Evolutionary conservation across 2,888 invertebrate genomes (phyloP).

Genomic region (Leptopilina syphax): DNA sequence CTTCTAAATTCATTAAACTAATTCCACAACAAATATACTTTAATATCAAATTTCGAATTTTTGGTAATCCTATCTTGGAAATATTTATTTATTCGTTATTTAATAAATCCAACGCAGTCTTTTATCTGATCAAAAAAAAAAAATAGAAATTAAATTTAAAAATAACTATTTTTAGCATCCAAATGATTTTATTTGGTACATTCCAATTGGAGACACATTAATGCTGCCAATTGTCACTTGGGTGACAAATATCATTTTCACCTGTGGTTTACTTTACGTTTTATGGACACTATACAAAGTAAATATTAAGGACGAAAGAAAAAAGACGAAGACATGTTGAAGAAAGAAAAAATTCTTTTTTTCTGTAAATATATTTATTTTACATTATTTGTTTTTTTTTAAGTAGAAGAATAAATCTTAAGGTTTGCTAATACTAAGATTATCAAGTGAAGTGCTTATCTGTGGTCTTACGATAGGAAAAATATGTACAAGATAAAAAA

Average conservation of each 20-base stretch:
- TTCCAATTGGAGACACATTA: slow-evolving; percentile 68
- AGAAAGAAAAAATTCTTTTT: not conserved
- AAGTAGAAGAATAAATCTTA: not conserved
- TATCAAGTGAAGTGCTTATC: slow-evolving; percentile 23
- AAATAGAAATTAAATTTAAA: not conserved
- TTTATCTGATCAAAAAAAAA: too few relatives aligned
- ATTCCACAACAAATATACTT: too few relatives aligned
- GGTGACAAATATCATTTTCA: slow-evolving; percentile 63
- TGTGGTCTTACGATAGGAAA: slow-evolving; percentile 6
- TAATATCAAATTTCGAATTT: too few relatives aligned
- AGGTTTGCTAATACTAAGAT: slow-evolving; percentile 10
- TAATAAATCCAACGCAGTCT: too few relatives aligned
- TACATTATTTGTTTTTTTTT: not conserved
- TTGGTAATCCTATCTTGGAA: too few relatives aligned
- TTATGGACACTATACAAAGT: slow-evolving; percentile 50
- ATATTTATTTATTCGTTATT: too few relatives aligned
- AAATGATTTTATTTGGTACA: slow-evolving; percentile 62
- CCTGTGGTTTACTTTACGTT: slow-evolving; percentile 63
- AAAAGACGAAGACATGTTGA: not conserved
- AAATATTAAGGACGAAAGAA: not conserved
- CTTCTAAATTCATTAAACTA: too few relatives aligned
- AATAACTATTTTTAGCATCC: slow-evolving; percentile 6
- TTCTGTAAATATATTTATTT: not conserved
- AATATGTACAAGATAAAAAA: slow-evolving; percentile 29
- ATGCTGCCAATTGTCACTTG: slow-evolving; percentile 58